Conservation (phyloP, 2,113 vertebrate genomes). For the Sterrhoptilus dennistouni region DNA sequence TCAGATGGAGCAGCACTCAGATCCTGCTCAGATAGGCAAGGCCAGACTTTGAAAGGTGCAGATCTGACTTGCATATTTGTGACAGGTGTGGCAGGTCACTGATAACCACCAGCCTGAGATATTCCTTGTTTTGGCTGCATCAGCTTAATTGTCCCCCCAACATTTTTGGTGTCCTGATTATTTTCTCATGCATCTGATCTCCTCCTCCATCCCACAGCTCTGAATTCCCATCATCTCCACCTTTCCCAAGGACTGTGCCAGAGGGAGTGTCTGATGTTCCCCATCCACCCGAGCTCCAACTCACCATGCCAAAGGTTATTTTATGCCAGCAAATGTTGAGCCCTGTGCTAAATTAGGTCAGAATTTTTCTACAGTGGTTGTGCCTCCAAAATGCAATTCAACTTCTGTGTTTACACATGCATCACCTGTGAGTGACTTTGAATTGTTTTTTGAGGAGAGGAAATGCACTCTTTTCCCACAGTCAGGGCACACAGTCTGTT, state of each 20-base stretch:
- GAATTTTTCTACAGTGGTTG: background rate
- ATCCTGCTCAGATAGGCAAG: constrained; percentile 22
- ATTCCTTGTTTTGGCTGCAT: background rate
- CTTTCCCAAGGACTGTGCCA: background rate
- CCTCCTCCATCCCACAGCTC: background rate
- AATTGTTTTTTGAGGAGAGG: background rate
- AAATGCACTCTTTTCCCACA: constrained; percentile 31
- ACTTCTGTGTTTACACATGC: background rate
- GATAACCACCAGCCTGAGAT: background rate
- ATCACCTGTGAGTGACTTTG: background rate
- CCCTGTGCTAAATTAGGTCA: background rate
- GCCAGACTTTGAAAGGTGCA: background rate
- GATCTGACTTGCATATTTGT: constrained; percentile 1
- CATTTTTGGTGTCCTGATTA: background rate
- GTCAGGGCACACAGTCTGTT: background rate
- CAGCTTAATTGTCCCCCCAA: background rate
- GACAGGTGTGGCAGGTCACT: background rate
- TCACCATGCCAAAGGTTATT: background rate
- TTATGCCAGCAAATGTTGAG: background rate
- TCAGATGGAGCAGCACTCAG: background rate
- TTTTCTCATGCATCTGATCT: background rate
- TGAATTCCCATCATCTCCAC: background rate
- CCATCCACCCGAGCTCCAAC: background rate
- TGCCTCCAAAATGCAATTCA: background rate
- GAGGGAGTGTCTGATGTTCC: background rate